These are phyloP conservation scores for Anguilla marmorata DNA, from an alignment of 2,797 vertebrate species.

Conservation along the genomic window DNA sequence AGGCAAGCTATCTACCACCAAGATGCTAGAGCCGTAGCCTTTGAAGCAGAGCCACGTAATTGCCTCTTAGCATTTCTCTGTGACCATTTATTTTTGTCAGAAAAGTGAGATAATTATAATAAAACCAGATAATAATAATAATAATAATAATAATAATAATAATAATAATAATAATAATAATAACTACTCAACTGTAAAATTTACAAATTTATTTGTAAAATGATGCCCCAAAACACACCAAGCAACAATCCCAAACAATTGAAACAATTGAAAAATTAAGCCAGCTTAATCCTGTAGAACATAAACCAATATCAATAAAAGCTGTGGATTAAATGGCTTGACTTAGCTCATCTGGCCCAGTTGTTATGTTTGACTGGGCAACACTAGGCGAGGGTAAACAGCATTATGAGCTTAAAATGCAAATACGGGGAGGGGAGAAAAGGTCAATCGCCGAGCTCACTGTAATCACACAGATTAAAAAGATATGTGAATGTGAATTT, in stretches of 20 bases:
- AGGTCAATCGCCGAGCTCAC: not conserved
- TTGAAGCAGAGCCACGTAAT: not conserved
- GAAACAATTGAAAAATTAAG: not conserved
- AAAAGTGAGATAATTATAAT: not conserved
- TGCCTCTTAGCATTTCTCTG: not conserved
- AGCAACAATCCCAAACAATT: not conserved
- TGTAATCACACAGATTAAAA: not conserved
- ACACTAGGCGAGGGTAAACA: not conserved
- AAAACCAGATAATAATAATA: not conserved
- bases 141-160: not conserved
- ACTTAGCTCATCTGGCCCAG: not conserved
- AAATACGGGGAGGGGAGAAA: not conserved
- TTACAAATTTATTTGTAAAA: not conserved
- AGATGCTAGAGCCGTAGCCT: not conserved
- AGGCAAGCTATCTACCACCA: not conserved
- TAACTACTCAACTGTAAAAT: not conserved
- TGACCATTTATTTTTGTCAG: not conserved
- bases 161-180: no score
- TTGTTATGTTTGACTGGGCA: not conserved
- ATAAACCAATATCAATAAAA: constrained; percentile 17
- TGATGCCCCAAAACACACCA: not conserved
- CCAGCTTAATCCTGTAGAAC: not conserved
- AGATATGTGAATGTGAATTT: constrained; percentile 7
- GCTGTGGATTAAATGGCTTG: constrained; percentile 7
- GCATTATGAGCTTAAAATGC: constrained; percentile 2